Evolutionary conservation across 1,140 invertebrate species (phyloP).

Genomic region (Eurytemora carolleeae): DNA sequence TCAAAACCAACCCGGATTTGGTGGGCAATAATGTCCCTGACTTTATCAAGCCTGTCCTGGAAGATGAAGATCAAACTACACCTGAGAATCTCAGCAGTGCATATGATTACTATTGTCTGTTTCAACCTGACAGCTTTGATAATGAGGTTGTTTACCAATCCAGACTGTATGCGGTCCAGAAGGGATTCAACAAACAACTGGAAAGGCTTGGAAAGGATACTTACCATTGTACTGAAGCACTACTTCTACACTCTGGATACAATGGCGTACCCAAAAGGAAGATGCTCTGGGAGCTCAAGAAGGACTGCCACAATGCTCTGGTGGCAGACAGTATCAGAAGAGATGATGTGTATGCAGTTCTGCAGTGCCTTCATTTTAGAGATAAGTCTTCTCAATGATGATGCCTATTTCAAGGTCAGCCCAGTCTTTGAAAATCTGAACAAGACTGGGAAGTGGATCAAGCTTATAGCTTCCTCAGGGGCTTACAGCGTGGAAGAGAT

Average conservation of each 20-base stretch:
- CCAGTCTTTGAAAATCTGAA: slow-evolving; percentile 9
- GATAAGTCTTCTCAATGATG: slow-evolving; percentile 1
- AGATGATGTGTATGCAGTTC: slow-evolving; percentile 11
- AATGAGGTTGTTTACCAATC: neutral
- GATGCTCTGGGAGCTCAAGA: neutral
- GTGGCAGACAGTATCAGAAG: neutral
- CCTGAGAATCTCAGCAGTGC: neutral
- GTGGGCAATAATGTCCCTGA: neutral
- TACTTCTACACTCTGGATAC: neutral
- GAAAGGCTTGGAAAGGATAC: neutral
- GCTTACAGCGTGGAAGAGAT: slow-evolving; percentile 13
- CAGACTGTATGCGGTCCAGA: neutral
- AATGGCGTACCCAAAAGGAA: neutral
- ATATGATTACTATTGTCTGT: neutral
- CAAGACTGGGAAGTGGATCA: neutral
- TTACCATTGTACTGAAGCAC: neutral
- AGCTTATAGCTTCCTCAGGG: neutral
- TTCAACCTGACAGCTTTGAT: neutral
- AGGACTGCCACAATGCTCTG: slow-evolving; percentile 7
- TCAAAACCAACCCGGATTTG: neutral
- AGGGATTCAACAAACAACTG: neutral
- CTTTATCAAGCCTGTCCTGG: neutral
- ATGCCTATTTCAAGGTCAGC: slow-evolving; percentile 3
- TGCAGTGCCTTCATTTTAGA: slow-evolving; percentile 7
- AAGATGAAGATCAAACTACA: neutral